Percentiles rank a stretch among this genome's conserved stretches.
phyloP scores from a whole-genome alignment of 1,140 invertebrate genomes.

The Camponotus pennsylvanicus region DNA sequence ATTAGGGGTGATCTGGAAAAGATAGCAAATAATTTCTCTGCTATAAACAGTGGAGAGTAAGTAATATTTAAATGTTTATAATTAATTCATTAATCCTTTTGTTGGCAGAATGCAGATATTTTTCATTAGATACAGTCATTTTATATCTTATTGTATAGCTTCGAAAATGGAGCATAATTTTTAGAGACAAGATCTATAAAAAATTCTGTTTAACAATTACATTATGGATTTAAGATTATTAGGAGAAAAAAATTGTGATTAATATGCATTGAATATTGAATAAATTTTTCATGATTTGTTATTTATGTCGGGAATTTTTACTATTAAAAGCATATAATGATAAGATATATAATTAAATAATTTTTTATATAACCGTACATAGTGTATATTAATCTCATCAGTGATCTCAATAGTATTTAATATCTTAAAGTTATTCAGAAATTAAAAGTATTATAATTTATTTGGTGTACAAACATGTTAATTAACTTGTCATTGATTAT shows the following conservation, averaged over 20 bases:
- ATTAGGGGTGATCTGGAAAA: slow-evolving; percentile 77
- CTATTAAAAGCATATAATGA: too few species aligned
- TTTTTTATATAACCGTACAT: too few species aligned
- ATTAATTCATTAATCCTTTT: not conserved
- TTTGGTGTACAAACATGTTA: too few species aligned
- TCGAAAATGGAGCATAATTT: not conserved
- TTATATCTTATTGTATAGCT: not conserved
- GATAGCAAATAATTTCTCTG: slow-evolving; percentile 70
- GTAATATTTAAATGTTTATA: not conserved
- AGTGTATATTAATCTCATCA: too few species aligned
- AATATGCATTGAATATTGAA: too few species aligned
- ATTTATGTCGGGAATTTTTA: too few species aligned
- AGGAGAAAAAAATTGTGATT: not conserved
- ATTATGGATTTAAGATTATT: not conserved
- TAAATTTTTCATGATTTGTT: too few species aligned
- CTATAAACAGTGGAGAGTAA: slow-evolving; percentile 38
- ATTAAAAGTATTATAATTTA: too few species aligned
- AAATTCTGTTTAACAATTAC: not conserved
- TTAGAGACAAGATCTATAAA: not conserved
- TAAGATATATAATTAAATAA: too few species aligned
- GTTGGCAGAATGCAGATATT: not conserved
- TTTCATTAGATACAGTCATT: not conserved
- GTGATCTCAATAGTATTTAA: too few species aligned
- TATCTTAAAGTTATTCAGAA: too few species aligned
- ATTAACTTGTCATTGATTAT: too few species aligned